Evolutionary conservation across 1,140 invertebrate species (phyloP), one percentile per base, ranked within the genome.

Genomic region (Drosophila dunni): DNA sequence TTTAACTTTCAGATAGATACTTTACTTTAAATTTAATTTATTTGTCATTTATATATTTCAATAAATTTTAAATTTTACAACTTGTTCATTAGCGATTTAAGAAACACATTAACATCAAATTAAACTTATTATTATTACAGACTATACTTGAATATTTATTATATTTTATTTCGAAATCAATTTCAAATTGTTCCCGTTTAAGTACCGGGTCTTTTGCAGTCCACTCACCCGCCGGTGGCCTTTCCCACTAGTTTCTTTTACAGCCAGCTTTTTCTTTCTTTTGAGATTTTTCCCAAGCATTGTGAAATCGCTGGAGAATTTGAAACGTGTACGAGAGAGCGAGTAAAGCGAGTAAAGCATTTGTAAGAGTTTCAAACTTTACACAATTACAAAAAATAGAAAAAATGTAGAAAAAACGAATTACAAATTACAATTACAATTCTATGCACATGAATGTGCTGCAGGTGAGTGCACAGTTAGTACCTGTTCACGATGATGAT

Each of bases 201-300:
- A 6, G 24, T 29, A 29, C 24, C 24, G 24, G 24, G 24, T 29
- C 24, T 29, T 29, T 29, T 29, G 4, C 1, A 29, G 24, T 29
- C 24, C 24, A 29, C 24, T 29, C 24, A 0, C 0, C 1, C 24
- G 6, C 24, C 3, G 24, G 3, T 29, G 24, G 24, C 24, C 24
- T 29, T 29, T 29, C 24, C 24, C 24, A 6, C 24, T 29, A 29
- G 24, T 29, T 29, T 29, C 24, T 62, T 45, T 67, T 58, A 33
- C 17, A 54, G 17, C 11, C 51, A 51, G 72, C 71, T 68, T 74
- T 81, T 81, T 84, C 74, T 78, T 84, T 78, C 60, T 70, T 70
- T 78, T 54, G 62, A 75, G 70, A 80, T 72, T 86, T 84, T 85
- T 88, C 73, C 53, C 84, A 85, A 67, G 57, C 81, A 54, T 53